Percentiles rank a stretch among this genome's conserved stretches.
phyloP scores from a whole-genome alignment of 2,797 vertebrate genomes.

The Bufotes viridis region DNA sequence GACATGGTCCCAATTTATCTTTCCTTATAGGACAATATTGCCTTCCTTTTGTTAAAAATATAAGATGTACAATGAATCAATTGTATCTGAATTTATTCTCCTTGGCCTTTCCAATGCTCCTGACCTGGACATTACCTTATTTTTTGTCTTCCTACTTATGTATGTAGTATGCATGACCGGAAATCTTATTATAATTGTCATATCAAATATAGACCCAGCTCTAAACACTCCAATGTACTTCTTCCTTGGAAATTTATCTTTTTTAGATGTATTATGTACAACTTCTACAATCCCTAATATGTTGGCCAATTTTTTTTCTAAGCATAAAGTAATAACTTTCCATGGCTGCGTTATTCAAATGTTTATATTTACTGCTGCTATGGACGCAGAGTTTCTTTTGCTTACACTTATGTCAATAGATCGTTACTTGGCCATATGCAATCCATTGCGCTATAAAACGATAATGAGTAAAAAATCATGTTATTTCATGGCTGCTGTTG shows the following conservation, averaged over 20 bases:
- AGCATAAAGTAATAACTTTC: slow-evolving; percentile 30
- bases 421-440: slow-evolving; percentile 48
- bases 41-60: not conserved
- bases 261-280: slow-evolving; percentile 40
- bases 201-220: slow-evolving; percentile 38
- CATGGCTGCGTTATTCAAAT: slow-evolving; percentile 49
- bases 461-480: slow-evolving; percentile 51
- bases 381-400: slow-evolving; percentile 49
- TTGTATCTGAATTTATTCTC: slow-evolving; percentile 48
- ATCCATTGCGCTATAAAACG: slow-evolving; percentile 39
- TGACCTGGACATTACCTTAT: slow-evolving; percentile 23
- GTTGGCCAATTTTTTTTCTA: slow-evolving; percentile 43
- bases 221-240: slow-evolving; percentile 53
- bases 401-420: slow-evolving; percentile 50
- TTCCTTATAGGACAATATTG: not conserved
- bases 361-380: slow-evolving; percentile 52
- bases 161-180: slow-evolving; percentile 43
- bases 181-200: slow-evolving; percentile 45
- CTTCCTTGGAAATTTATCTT: slow-evolving; percentile 43
- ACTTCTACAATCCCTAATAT: slow-evolving; percentile 51
- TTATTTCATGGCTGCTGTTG: slow-evolving; percentile 38
- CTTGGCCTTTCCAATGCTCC: slow-evolving; percentile 43
- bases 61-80: slow-evolving; percentile 49
- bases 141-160: slow-evolving; percentile 36
- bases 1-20: not conserved